Evolutionary conservation across 2,797 vertebrate genomes (phyloP), one percentile per base, ranked within the genome.

Genomic region (Darevskia nairensis): DNA sequence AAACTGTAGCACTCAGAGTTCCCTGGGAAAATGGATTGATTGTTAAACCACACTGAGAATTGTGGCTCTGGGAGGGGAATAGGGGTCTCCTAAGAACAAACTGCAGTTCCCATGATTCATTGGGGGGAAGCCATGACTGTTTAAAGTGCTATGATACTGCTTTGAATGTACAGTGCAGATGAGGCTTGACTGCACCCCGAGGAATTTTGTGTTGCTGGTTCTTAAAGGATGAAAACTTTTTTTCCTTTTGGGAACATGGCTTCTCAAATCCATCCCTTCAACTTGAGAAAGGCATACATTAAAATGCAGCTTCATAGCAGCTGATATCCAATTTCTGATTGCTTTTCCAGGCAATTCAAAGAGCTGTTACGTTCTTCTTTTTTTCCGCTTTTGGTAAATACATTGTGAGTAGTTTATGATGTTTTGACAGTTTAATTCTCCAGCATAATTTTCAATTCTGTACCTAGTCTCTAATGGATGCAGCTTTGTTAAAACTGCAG

Each of bases 371-470:
- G n/a, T 32, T 88, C 91, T 90, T 80, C 88, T 3, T 27, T 15
- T 8, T 8, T 66, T n/a, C 15, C 90, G 87, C 1, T 15, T 86
- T 92, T 91, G 81, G 29, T 32, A 92, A 95, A 87, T 87, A 72
- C 29, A 61, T 25, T 88, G 15, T 93, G 89, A 88, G 39, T 89
- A 93, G 80, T 94, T 94, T 93, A 91, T 92, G 89, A 91, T 92
- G 64, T 93, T 90, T 92, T 88, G 86, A 93, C 66, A 87, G 80
- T 91, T 95, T 95, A 86, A 86, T 93, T 94, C 90, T 91, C 88
- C 92, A 84, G 85, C 41, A 75, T 68, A 94, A 88, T 92, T 93
- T 93, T 83, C 35, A 94, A 21, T 93, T 94, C 94, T 89, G 66
- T 69, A 94, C 11, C 76, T 84, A 92, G 88, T 76, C 86, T 91